These are phyloP conservation scores for Gorsachius magnificus DNA, from an alignment of 2,797 vertebrate species.

Conservation along the genomic window DNA sequence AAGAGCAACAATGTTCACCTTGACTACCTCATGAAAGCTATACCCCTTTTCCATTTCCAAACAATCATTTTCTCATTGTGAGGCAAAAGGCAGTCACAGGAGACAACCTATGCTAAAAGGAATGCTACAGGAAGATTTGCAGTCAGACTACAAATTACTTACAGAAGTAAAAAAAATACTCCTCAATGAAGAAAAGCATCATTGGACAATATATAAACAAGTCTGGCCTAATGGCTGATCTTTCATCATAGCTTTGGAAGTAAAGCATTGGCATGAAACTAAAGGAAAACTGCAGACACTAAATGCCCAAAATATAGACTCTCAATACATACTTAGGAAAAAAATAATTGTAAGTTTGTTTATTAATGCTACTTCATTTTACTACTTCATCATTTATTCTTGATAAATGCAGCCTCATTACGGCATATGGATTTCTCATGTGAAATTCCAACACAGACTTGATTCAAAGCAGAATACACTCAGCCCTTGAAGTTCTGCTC, in stretches of 20 bases:
- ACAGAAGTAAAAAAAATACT: not conserved
- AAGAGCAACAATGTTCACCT: not conserved
- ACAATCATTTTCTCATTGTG: not conserved
- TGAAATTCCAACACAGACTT: constrained; percentile 25
- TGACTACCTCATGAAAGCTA: not conserved
- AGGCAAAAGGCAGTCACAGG: not conserved
- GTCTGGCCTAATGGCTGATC: not conserved
- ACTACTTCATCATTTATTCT: not conserved
- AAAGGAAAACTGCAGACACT: constrained; percentile 1
- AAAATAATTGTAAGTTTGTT: constrained; percentile 2
- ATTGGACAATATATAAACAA: constrained; percentile 20
- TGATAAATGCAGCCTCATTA: not conserved
- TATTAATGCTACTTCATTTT: constrained; percentile 19
- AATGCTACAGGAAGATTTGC: not conserved
- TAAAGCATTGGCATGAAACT: constrained; percentile 12
- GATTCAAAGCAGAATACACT: constrained; percentile 49
- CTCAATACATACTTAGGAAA: not conserved
- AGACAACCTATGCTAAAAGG: not conserved
- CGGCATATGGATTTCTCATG: not conserved
- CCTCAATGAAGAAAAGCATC: constrained; percentile 6
- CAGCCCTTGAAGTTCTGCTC: constrained; percentile 7
- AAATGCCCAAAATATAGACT: not conserved
- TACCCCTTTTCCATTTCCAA: not conserved
- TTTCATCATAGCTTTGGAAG: constrained; percentile 17
- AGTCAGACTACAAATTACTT: not conserved